Percentiles rank a stretch among this genome's conserved stretches.
phyloP scores from a whole-genome alignment of 2,797 vertebrate genomes.

The Phalloptychus januarius region DNA sequence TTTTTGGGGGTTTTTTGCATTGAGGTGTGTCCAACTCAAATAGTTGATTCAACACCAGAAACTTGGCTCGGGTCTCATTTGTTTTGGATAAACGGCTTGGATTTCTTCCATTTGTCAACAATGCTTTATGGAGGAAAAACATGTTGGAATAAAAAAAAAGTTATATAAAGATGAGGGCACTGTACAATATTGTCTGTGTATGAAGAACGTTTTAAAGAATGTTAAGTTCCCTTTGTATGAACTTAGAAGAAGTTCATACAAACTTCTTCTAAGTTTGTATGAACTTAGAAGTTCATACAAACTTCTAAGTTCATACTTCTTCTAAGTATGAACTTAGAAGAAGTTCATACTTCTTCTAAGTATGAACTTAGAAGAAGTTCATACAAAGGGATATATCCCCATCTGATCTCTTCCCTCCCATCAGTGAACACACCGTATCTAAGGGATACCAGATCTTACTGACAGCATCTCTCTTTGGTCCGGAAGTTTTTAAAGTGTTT shows the following conservation, averaged over 20 bases:
- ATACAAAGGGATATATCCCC: no score
- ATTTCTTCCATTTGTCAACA: conserved; percentile 17
- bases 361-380: no score
- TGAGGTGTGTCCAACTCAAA: not conserved
- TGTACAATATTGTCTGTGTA: not conserved
- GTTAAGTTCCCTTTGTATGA: no score
- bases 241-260: no score
- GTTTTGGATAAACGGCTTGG: conserved; percentile 13
- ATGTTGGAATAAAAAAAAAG: not conserved
- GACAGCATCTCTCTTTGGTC: not conserved
- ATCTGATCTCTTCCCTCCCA: not conserved
- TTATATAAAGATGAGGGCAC: conserved; percentile 7
- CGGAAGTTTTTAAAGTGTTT: not conserved
- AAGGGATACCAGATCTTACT: not conserved
- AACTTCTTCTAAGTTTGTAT: no score
- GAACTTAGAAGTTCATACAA: no score
- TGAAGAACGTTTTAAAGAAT: not conserved
- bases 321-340: no score
- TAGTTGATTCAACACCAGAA: conserved; percentile 20
- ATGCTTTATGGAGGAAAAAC: not conserved
- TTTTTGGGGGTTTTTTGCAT: not conserved
- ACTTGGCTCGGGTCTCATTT: conserved; percentile 5
- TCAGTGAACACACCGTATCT: not conserved
- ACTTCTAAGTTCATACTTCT: no score
- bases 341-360: no score